Evolutionary conservation across 2,797 vertebrate genomes (phyloP), one percentile per base, ranked within the genome.

Genomic region (Zonotrichia albicollis): DNA sequence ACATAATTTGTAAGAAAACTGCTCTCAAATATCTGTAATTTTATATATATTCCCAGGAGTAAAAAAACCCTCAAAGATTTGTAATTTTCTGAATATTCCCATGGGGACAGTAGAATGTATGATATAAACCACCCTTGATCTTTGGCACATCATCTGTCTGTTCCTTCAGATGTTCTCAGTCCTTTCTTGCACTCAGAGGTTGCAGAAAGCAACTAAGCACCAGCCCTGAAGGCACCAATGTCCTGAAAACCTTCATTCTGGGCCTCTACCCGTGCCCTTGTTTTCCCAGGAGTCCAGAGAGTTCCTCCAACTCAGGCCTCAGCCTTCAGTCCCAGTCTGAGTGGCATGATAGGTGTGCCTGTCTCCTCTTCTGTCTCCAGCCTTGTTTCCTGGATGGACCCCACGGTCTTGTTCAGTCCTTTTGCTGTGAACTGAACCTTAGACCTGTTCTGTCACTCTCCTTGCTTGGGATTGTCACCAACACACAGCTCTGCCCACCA

Each of bases 1-100:
- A 70, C n/a, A 51, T 95, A 83, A 88, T 79, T 91, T 70, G 29
- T 70, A 84, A 84, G 46, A 80, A 89, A 93, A 74, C 64, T 61
- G 16, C 42, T 90, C 54, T 79, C 13, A 64, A 40, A 53, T 65
- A 74, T 43, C 25, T 68, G 17, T 80, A n/a, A 81, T 81, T 74
- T 61, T 81, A 13, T 48, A 21, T 91, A 13, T 77, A 55, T 92
- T 95, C 66, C 68, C 55, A 48, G 36, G 55, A 57, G 48, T 42
- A 60, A 75, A 75, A 87, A n/a, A 16, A 11, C 45, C 45, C 86
- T 74, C 38, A 40, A 22, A 67, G 29, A 19, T 50, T 27, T 81
- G 30, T 78, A 30, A 36, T 74, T 88, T 40, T 67, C 18, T 65
- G 5, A 75, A 11, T 79, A 19, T 94, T 89, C 84, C 66, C 1